These are phyloP conservation scores for Halcyon malimbica DNA, from an alignment of 2,113 vertebrate species.

Conservation along the genomic window DNA sequence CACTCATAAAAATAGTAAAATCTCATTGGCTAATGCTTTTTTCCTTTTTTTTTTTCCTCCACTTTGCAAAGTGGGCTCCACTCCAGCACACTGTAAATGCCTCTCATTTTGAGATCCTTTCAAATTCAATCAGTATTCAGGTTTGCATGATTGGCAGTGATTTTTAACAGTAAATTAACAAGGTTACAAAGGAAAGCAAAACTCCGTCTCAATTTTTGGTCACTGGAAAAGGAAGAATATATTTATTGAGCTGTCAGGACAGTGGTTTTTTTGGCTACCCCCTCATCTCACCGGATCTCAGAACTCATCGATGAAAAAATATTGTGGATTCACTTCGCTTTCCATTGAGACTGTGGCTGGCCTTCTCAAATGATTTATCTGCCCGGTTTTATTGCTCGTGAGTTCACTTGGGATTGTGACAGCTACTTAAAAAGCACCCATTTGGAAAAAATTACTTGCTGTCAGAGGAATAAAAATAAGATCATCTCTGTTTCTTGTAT, in stretches of 20 bases:
- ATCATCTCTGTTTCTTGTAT: neutral
- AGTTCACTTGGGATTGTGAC: neutral
- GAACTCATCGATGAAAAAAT: neutral
- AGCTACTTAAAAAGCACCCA: neutral
- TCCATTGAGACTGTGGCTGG: neutral
- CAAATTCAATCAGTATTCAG: neutral
- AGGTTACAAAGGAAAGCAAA: neutral
- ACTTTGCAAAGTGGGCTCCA: neutral
- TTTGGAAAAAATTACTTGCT: neutral
- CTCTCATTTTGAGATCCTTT: neutral
- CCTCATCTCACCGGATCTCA: neutral
- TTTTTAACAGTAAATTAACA: neutral
- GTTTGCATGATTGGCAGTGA: neutral
- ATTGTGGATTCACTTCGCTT: neutral
- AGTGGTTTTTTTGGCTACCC: neutral
- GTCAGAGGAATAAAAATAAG: neutral
- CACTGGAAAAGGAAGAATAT: neutral
- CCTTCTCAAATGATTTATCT: neutral
- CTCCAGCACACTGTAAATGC: neutral
- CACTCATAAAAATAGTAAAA: neutral
- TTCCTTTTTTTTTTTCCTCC: neutral
- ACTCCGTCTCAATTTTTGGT: neutral
- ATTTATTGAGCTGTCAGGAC: neutral
- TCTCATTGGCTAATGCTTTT: neutral
- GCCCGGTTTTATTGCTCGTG: neutral